These are phyloP conservation scores for Amphiprion ocellaris DNA, from an alignment of 2,113 vertebrate species.

Conservation along the genomic window DNA sequence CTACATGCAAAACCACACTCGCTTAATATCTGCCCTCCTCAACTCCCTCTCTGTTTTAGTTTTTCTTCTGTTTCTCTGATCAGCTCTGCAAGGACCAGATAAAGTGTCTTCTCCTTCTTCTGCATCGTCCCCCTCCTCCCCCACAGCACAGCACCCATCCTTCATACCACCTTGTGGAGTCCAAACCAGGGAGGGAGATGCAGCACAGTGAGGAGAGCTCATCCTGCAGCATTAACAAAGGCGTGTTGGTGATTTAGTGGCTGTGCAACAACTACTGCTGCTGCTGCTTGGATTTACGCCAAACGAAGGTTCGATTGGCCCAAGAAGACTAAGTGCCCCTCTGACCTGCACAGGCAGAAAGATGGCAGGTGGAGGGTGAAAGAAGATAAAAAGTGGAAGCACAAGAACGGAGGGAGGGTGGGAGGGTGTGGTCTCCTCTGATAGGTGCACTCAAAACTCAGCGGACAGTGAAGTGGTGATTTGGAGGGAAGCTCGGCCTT, in stretches of 20 bases:
- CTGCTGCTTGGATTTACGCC: slow-evolving; percentile 49
- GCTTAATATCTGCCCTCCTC: slow-evolving; percentile 23
- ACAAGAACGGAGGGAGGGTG: background rate
- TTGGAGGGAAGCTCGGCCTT: slow-evolving; percentile 2
- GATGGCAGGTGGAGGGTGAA: slow-evolving; percentile 30
- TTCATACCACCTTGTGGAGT: slow-evolving; percentile 39
- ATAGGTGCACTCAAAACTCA: slow-evolving; percentile 42
- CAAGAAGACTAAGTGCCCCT: slow-evolving; percentile 48
- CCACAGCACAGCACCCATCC: slow-evolving; percentile 26
- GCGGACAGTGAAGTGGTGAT: slow-evolving; percentile 13
- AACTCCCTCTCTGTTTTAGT: slow-evolving; percentile 32
- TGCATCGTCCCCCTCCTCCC: slow-evolving; percentile 5
- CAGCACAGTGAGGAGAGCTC: slow-evolving; percentile 16
- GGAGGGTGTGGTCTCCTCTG: slow-evolving; percentile 12
- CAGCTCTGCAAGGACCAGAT: slow-evolving; percentile 67
- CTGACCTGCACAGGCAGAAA: slow-evolving; percentile 37
- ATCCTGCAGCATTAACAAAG: slow-evolving; percentile 49
- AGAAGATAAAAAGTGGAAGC: slow-evolving; percentile 28
- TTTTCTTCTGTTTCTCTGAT: slow-evolving; percentile 49
- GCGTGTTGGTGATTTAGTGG: slow-evolving; percentile 58
- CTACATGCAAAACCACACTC: background rate
- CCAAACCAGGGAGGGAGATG: slow-evolving; percentile 37
- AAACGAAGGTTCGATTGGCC: slow-evolving; percentile 52
- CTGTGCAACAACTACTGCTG: slow-evolving; percentile 36
- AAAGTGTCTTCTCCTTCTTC: slow-evolving; percentile 46